These are phyloP conservation scores for Chelmon rostratus DNA, from an alignment of 2,797 vertebrate species.

Conservation along the genomic window DNA sequence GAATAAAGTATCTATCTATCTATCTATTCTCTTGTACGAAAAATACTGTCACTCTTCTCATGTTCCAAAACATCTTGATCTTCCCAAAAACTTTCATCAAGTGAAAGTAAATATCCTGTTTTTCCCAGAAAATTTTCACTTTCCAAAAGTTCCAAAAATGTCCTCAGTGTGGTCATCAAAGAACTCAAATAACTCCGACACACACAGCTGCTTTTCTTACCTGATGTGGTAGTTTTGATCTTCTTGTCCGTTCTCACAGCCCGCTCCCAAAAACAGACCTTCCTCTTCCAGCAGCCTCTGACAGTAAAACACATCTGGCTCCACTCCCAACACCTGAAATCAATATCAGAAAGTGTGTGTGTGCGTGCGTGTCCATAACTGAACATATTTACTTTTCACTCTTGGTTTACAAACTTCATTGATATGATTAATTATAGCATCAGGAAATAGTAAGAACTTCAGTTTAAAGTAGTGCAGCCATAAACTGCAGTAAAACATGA, in stretches of 20 bases:
- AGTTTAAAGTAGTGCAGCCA: not conserved
- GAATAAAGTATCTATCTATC: too few relatives aligned
- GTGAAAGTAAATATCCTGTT: not conserved
- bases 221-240: slow-evolving; percentile 63
- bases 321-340: slow-evolving; percentile 45
- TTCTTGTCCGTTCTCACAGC: slow-evolving; percentile 63
- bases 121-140: not conserved
- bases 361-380: too few relatives aligned
- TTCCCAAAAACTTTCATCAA: not conserved
- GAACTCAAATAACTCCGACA: not conserved
- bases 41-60: too few relatives aligned
- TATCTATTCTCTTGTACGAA: too few relatives aligned
- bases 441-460: too few relatives aligned
- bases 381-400: too few relatives aligned
- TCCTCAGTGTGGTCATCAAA: not conserved
- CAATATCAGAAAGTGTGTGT: not conserved
- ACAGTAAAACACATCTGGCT: slow-evolving; percentile 71
- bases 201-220: slow-evolving; percentile 29
- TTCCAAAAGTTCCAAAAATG: not conserved
- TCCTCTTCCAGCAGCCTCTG: slow-evolving; percentile 73
- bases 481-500: too few relatives aligned
- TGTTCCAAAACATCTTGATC: not conserved
- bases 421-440: not conserved
- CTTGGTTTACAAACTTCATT: too few relatives aligned
- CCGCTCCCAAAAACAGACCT: slow-evolving; percentile 66